These are phyloP conservation scores for Gastracanthus pulcherrimus DNA, from an alignment of 2,888 invertebrate species.

Conservation along the genomic window DNA sequence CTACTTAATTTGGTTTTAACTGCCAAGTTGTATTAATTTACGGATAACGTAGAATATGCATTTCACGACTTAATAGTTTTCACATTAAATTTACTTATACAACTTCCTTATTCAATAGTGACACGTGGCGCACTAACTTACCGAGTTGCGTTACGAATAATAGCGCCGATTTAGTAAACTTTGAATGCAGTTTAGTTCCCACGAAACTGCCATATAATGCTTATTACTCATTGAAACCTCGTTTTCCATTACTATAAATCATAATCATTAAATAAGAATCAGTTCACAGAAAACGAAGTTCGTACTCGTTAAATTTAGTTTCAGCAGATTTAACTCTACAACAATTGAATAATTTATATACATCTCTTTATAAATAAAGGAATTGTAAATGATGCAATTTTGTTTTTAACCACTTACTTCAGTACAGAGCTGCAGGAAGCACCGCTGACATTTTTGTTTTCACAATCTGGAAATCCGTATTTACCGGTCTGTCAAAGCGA, in stretches of 20 bases:
- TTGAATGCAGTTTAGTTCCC: conserved; percentile 11
- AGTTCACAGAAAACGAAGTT: too few species aligned
- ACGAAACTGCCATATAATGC: background rate
- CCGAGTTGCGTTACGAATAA: conserved; percentile 5
- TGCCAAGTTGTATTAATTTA: background rate
- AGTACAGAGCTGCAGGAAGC: background rate
- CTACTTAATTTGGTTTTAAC: too few species aligned
- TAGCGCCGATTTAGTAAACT: conserved; percentile 9
- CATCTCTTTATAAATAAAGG: background rate
- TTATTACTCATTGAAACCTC: conserved; percentile 9
- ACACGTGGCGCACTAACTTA: background rate
- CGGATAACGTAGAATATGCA: background rate
- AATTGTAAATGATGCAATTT: background rate
- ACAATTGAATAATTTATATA: too few species aligned
- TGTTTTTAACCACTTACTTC: background rate
- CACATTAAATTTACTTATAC: background rate
- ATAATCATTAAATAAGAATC: background rate
- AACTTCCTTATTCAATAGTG: background rate
- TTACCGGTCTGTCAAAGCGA: conserved; percentile 74
- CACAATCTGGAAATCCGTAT: conserved; percentile 73
- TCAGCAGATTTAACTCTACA: too few species aligned
- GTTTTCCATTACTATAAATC: conserved; percentile 10
- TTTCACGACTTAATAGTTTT: background rate
- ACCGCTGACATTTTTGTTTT: conserved; percentile 66
- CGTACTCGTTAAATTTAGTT: too few species aligned